A percentile compares a stretch with the other conserved stretches of the same genome.
phyloP scores from a whole-genome alignment of 35 echinoderm and acorn worm species.

The Patiria miniata region DNA sequence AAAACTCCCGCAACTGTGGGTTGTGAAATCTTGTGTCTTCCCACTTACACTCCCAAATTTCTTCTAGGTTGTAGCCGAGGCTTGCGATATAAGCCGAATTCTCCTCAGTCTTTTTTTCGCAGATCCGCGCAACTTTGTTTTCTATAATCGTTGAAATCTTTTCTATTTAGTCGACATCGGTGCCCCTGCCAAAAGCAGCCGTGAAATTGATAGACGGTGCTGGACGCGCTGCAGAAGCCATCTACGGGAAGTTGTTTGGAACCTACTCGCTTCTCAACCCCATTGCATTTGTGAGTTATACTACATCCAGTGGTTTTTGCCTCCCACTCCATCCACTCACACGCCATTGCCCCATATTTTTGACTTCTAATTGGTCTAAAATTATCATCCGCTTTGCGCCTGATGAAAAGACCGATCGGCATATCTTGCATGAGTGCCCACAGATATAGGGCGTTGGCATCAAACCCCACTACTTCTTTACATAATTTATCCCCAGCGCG shows the following conservation, averaged over 20 bases:
- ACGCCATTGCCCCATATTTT: neutral
- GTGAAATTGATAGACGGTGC: conserved; percentile 53
- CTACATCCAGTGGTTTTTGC: neutral
- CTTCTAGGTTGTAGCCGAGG: neutral
- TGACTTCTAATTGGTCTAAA: conserved; percentile 45
- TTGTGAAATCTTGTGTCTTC: too few relatives aligned
- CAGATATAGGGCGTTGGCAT: conserved; percentile 72
- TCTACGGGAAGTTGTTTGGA: conserved; percentile 45
- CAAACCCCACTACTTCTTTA: conserved; percentile 43
- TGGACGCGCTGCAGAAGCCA: conserved; percentile 28
- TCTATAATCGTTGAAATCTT: conserved; percentile 18
- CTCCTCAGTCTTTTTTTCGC: conserved; percentile 40
- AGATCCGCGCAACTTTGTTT: neutral
- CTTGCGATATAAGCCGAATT: conserved; percentile 28
- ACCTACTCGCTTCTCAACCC: conserved; percentile 45
- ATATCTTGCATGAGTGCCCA: conserved; percentile 59
- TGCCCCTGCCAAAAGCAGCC: conserved; percentile 74
- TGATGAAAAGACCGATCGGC: conserved; percentile 53
- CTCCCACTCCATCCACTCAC: conserved; percentile 55
- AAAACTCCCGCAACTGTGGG: neutral
- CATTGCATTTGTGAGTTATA: conserved; percentile 26
- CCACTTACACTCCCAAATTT: conserved; percentile 56
- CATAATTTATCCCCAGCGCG: conserved; percentile 35
- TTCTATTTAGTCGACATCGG: conserved; percentile 32
- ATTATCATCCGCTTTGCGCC: conserved; percentile 26